Evolutionary conservation across 2,113 vertebrate species (phyloP), one percentile per base, ranked within the genome.

Genomic region (Athene cunicularia): DNA sequence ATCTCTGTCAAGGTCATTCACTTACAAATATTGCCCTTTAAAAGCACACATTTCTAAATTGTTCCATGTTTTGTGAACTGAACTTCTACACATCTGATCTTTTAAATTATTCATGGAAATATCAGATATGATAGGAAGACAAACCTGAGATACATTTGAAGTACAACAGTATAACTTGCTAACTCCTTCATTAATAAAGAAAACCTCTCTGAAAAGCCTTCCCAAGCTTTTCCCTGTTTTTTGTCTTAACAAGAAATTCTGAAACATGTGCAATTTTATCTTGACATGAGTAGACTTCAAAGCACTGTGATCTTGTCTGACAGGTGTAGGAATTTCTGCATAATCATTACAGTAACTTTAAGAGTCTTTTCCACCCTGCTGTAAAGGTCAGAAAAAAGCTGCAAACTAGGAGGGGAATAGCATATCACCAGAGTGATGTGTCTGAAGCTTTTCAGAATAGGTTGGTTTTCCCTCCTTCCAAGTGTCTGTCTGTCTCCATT

Each of bases 101-200:
- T 63, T 93, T 94, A 86, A 90, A 92, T 98, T 88, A 94, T 95
- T 97, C 95, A 94, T 74, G 93, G 96, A 98, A 98, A 98, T 94
- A 97, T 82, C 95, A 98, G 98, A 98, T 97, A 98, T 98, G 98
- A 98, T 98, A 99, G 99, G 99, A 99, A 99, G 99, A 99, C 99
- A 94, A 99, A 99, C 99, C 99, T 99, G 99, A 99, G 98, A 98
- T 98, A 99, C 99, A 98, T 98, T 98, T 99, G 98, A 98, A 99
- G 98, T 98, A 97, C 97, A 98, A 98, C 97, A 98, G 98, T 95
- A 95, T 97, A 98, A 98, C 97, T 98, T 98, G 98, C 98, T 98
- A 96, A 96, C 97, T 95, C 98, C 98, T 98, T 98, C 97, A 96
- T 97, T 95, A 96, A 97, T 80, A 97, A 95, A 95, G 96, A 94